A percentile compares a stretch with the other conserved stretches of the same genome.
phyloP scores from a whole-genome alignment of 1,140 invertebrate genomes.

The Eriosoma lanigerum region DNA sequence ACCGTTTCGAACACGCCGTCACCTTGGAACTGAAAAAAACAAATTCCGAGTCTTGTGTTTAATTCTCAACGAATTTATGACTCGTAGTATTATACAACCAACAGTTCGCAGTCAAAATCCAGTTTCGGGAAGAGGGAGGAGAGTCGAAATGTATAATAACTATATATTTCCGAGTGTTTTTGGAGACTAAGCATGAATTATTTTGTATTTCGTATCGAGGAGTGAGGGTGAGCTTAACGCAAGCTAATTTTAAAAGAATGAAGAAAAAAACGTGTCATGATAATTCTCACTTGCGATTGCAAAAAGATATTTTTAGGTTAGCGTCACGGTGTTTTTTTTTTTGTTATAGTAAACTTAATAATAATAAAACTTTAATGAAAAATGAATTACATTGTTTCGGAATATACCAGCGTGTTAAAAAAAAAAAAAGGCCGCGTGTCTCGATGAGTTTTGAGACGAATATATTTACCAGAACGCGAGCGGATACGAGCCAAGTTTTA shows the following conservation, averaged over 20 bases:
- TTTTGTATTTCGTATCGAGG: not conserved
- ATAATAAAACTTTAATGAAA: too few relatives aligned
- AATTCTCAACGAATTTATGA: too few relatives aligned
- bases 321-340: too few relatives aligned
- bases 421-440: not conserved
- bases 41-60: not conserved
- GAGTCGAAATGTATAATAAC: too few relatives aligned
- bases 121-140: too few relatives aligned
- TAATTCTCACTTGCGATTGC: constrained; percentile 5
- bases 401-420: too few relatives aligned
- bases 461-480: not conserved
- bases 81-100: too few relatives aligned
- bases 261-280: not conserved
- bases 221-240: not conserved
- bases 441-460: not conserved
- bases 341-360: too few relatives aligned
- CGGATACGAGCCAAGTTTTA: not conserved
- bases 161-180: not conserved
- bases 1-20: constrained; percentile 35
- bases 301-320: constrained; percentile 18
- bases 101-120: too few relatives aligned
- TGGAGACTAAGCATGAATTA: not conserved
- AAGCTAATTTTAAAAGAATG: not conserved
- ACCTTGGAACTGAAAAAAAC: constrained; percentile 45
- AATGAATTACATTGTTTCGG: too few relatives aligned